These are phyloP conservation scores for Pachliopta kotzebuea DNA, from an alignment of 2,888 invertebrate genomes.

Conservation along the genomic window DNA sequence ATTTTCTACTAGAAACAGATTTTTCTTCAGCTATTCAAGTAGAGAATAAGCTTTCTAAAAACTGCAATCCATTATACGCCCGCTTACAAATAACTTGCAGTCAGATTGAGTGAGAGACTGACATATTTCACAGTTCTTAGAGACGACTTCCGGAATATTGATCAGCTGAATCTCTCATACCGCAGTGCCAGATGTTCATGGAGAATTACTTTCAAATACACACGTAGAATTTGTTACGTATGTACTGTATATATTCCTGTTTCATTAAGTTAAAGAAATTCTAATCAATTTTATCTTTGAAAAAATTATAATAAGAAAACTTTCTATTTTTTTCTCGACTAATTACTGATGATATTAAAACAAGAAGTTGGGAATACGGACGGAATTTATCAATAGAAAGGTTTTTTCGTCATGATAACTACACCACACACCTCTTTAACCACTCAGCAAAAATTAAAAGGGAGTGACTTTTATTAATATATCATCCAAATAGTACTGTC, in stretches of 20 bases:
- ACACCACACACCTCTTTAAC: no score
- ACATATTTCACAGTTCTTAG: conserved; percentile 75
- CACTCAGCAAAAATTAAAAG: no score
- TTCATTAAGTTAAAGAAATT: no score
- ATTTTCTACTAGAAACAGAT: conserved; percentile 19
- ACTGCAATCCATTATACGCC: conserved; percentile 43
- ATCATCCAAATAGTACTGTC: no score
- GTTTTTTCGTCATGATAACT: no score
- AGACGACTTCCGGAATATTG: conserved; percentile 73
- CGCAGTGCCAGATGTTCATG: conserved; percentile 73
- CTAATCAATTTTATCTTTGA: no score
- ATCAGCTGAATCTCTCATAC: conserved; percentile 74
- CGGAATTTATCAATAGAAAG: no score
- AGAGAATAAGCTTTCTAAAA: conserved; percentile 29
- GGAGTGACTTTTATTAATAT: no score
- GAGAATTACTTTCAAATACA: conserved; percentile 78
- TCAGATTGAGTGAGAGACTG: conserved; percentile 69
- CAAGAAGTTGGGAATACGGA: no score
- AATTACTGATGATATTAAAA: no score
- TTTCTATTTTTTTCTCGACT: no score
- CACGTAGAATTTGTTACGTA: conserved; percentile 59
- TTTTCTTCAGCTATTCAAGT: conserved; percentile 36
- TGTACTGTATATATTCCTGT: conserved; percentile 40
- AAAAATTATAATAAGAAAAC: no score
- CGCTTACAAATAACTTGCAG: conserved; percentile 57